Base-by-base conservation (phyloP, 2,797 vertebrate species). In the Pseudomugil gertrudae region DNA sequence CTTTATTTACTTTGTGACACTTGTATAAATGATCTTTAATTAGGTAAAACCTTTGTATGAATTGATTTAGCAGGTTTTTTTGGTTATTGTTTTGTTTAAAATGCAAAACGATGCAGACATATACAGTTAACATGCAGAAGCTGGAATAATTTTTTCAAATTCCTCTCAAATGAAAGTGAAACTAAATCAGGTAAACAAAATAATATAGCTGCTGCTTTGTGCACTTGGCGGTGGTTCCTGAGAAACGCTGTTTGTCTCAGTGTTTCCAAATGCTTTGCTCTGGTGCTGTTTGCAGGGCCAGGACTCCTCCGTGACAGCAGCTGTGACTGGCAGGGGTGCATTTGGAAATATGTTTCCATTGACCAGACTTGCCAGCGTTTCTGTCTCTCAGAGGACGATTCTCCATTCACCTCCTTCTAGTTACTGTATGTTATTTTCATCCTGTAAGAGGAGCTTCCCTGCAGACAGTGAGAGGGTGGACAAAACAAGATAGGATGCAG, bases 391-490 rank as follows among this genome's bases (percentile, higher is more conserved):
- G 60, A 76, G 62, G 74, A 72, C 74, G 66, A 68, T 69, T 74
- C 79, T 52, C 57, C 48, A 58, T 66, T 69, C 65, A n/a, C 68
- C 77, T 80, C 77, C 75, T 61, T 70, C 72, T 66, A 38, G 59
- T 79, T 72, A 47, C 63, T 26, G 38, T 60, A 57, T 36, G 8
- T 55, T 29, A 63, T 78, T 83, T 76, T 80, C 40, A 45, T 67
- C 75, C 65, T 53, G 53, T 61, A 54, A 74, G 33, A 40, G 72
- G 72, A 81, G 75, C 80, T 83, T 68, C 74, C 75, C 79, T 33
- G 66, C 67, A 73, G 68, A 69, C 27, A 29, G 64, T 62, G 64
- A 78, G 65, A 51, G 71, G 56, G 52, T 54, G 65, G 50, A 33
- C 36, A 10, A 32, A 45, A 51, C 59, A 55, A 24, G 66, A 35